phyloP scores from a whole-genome alignment of 2,113 vertebrate genomes.

The Vidua macroura region DNA sequence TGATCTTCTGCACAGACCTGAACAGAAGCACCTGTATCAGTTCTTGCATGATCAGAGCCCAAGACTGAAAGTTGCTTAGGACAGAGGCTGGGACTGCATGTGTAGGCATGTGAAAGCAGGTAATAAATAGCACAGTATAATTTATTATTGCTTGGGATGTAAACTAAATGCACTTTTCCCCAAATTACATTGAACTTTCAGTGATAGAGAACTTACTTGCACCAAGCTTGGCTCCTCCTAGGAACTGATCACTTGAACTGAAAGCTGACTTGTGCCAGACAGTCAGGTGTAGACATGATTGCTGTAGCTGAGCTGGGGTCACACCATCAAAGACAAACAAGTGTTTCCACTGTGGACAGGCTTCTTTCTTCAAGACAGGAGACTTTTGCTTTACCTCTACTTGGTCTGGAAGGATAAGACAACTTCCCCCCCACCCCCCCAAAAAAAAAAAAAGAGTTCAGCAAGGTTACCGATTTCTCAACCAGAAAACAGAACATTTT shows the following conservation, averaged over 20 bases:
- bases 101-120: not conserved
- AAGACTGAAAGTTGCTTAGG: not conserved
- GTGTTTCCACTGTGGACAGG: constrained; percentile 72
- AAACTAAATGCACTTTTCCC: not conserved
- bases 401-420: constrained; percentile 67
- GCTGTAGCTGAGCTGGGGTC: constrained; percentile 58
- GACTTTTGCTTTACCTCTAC: constrained; percentile 58
- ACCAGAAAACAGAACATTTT: not conserved
- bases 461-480: not conserved
- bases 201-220: constrained; percentile 50
- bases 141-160: not conserved
- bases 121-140: not conserved
- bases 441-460: not conserved
- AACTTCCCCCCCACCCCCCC: constrained; percentile 43
- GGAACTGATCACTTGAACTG: constrained; percentile 49
- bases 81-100: no score
- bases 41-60: not conserved
- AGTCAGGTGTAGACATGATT: constrained; percentile 67
- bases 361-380: constrained; percentile 65
- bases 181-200: not conserved
- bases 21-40: not conserved
- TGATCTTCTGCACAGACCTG: not conserved
- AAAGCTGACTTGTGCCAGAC: constrained; percentile 71
- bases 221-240: constrained; percentile 63
- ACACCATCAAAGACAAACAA: constrained; percentile 73